These are phyloP conservation scores for Sycophila texana DNA, from an alignment of 2,888 invertebrate genomes.

Conservation along the genomic window DNA sequence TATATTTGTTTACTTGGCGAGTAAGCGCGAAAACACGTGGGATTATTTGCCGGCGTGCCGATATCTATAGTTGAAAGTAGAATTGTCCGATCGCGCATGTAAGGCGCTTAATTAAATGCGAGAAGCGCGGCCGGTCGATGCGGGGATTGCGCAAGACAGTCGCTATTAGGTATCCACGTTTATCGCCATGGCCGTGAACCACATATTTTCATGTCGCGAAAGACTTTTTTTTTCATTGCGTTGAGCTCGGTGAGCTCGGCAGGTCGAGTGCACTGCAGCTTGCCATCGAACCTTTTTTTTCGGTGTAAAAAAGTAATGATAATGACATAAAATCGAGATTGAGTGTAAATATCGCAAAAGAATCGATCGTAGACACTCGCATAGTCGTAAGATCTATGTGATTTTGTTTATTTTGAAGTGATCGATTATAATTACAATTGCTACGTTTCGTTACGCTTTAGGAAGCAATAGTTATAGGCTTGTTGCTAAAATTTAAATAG, in stretches of 20 bases:
- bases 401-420: too few relatives aligned
- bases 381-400: too few relatives aligned
- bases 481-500: too few relatives aligned
- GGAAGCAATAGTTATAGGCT: too few relatives aligned
- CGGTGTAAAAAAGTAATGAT: too few relatives aligned
- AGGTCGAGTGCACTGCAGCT: too few relatives aligned
- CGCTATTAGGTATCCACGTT: background rate
- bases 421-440: too few relatives aligned
- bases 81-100: constrained; percentile 14
- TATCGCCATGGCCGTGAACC: constrained; percentile 18
- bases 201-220: background rate
- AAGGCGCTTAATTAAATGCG: background rate
- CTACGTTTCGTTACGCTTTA: too few relatives aligned
- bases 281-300: too few relatives aligned
- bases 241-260: background rate
- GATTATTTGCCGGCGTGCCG: constrained; percentile 11
- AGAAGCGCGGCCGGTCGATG: background rate
- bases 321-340: too few relatives aligned
- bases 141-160: constrained; percentile 19
- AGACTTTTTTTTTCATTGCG: background rate
- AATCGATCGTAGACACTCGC: too few relatives aligned
- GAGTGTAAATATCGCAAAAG: too few relatives aligned
- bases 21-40: background rate
- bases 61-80: constrained; percentile 23
- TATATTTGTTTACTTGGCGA: constrained; percentile 7